These are phyloP conservation scores for Schrankia costaestrigalis DNA, from an alignment of 2,888 invertebrate genomes.

Conservation along the genomic window DNA sequence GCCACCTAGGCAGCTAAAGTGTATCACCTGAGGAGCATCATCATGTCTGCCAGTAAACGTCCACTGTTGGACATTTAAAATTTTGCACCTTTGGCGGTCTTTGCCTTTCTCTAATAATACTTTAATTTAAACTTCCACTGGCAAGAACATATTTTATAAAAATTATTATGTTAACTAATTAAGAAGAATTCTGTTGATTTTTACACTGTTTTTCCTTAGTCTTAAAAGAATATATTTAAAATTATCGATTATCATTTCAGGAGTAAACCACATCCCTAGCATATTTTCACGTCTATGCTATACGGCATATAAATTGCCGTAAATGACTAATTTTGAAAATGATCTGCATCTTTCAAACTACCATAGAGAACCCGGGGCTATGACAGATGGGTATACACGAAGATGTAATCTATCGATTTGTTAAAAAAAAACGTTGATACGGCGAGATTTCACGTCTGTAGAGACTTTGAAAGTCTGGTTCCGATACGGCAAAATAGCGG, in stretches of 20 bases:
- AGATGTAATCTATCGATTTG: slow-evolving; percentile 1
- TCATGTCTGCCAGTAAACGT: too few relatives aligned
- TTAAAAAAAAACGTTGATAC: neutral
- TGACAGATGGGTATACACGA: slow-evolving; percentile 3
- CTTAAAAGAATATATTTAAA: neutral
- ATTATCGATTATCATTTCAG: slow-evolving; percentile 1
- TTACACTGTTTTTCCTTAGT: neutral
- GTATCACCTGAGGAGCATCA: too few relatives aligned
- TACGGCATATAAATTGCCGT: slow-evolving; percentile 5
- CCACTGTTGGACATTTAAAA: too few relatives aligned
- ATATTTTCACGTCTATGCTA: slow-evolving; percentile 1
- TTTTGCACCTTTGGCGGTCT: too few relatives aligned
- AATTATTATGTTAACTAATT: too few relatives aligned
- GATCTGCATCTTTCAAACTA: slow-evolving; percentile 2
- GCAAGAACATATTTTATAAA: too few relatives aligned
- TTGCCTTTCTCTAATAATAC: too few relatives aligned
- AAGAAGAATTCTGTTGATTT: too few relatives aligned
- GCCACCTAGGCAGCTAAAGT: too few relatives aligned
- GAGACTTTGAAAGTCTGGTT: slow-evolving; percentile 5
- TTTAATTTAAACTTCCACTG: too few relatives aligned
- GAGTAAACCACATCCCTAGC: neutral
- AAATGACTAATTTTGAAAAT: slow-evolving; percentile 4
- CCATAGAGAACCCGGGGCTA: slow-evolving; percentile 2
- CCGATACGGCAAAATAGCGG: slow-evolving; percentile 2
- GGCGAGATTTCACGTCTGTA: neutral